Base-by-base conservation (phyloP, 2,888 invertebrate genomes). In the Margaritifera margaritifera region DNA sequence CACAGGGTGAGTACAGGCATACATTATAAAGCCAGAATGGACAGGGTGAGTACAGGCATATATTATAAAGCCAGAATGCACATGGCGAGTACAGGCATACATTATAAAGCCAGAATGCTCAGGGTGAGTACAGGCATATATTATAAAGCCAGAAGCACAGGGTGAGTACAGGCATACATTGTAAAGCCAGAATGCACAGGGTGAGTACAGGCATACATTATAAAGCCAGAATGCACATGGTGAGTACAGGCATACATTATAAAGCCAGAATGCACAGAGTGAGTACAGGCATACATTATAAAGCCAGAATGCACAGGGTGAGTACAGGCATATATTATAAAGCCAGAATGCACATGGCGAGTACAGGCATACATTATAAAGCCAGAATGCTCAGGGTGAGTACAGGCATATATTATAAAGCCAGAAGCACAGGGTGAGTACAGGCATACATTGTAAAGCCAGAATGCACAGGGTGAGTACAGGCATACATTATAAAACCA, bases 211-310 rank as follows among this genome's bases (percentile, higher is more conserved):
- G n/a, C n/a, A n/a, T n/a, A n/a, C n/a, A n/a, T n/a, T n/a, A n/a
- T n/a, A n/a, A n/a, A 1, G 72, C 84, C 4, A 65, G 83, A 20
- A 82, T 85, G 73, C 84, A 84, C 65, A 80, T 78, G 71, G 85
- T 85, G 74, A 58, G 64, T 53, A 19, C 18, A 42, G n/a, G n/a
- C n/a, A n/a, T n/a, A n/a, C n/a, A n/a, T n/a, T n/a, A n/a, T n/a
- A n/a, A n/a, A 1, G 72, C 84, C 4, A 65, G 83, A 20, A 82
- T 85, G 73, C 84, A 84, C 65, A 80, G 79, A 71, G 85, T 85
- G 74, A 58, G 64, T 53, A 19, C 18, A 42, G n/a, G n/a, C n/a
- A n/a, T n/a, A n/a, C n/a, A n/a, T n/a, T n/a, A n/a, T n/a, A n/a
- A n/a, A 1, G 72, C 84, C 4, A 65, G 83, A 20, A 82, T 85